Evolutionary conservation across 64 coral and sea anemone species (phyloP).

Genomic region (Astreopora myriophthalma): DNA sequence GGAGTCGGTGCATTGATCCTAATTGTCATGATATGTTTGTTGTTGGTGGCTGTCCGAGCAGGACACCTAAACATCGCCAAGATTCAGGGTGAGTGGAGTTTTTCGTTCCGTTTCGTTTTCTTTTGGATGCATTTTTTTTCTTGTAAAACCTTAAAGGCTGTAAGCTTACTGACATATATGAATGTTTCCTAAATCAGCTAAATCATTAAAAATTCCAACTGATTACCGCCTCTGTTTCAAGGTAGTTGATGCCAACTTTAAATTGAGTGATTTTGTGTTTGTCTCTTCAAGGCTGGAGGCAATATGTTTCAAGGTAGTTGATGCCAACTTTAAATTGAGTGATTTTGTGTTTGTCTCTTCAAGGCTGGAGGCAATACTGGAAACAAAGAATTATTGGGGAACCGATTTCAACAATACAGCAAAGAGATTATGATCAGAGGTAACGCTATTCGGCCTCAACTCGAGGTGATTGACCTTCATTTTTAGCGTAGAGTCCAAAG

Average conservation of each 20-base stretch:
- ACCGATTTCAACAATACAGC: not conserved
- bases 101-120: not conserved
- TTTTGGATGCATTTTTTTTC: not conserved
- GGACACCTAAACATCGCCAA: slow-evolving; percentile 13
- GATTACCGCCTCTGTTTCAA: too few relatives aligned
- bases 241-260: not conserved
- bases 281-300: not conserved
- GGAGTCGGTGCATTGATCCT: slow-evolving; percentile 50
- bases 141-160: too few relatives aligned
- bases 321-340: not conserved
- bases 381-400: not conserved
- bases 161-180: too few relatives aligned
- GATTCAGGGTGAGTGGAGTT: not conserved
- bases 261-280: not conserved
- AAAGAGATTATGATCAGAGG: slow-evolving; percentile 24
- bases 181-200: too few relatives aligned
- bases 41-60: slow-evolving; percentile 53
- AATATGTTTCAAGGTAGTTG: not conserved
- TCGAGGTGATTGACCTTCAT: too few relatives aligned
- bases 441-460: not conserved
- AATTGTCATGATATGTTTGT: slow-evolving; percentile 45
- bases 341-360: not conserved
- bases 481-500: too few relatives aligned
- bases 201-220: too few relatives aligned
- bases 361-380: slow-evolving; percentile 38